Evolutionary conservation across 1,140 invertebrate species (phyloP).

Genomic region (Heliothis virescens): DNA sequence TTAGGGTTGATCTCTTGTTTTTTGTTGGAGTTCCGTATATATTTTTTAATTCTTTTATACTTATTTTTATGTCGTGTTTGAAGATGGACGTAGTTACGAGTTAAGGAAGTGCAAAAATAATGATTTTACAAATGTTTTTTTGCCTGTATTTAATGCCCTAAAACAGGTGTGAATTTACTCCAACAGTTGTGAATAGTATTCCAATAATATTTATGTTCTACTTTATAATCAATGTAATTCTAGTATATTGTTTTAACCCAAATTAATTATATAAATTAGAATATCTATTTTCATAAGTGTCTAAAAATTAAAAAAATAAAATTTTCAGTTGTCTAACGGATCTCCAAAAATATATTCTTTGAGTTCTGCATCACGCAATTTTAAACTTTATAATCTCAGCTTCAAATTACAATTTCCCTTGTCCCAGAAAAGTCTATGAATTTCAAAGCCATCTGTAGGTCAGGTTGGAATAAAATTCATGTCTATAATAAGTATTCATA

Average conservation of each 20-base stretch:
- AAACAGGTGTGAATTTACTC: no score
- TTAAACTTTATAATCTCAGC: constrained; percentile 1
- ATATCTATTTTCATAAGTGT: background rate
- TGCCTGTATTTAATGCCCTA: no score
- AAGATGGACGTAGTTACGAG: background rate
- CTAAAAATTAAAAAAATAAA: background rate
- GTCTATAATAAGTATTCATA: background rate
- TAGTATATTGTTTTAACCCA: no score
- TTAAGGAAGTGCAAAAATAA: background rate
- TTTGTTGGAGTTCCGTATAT: constrained; percentile 7
- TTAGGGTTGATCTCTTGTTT: constrained; percentile 10
- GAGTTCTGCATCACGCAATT: background rate
- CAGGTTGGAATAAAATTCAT: background rate
- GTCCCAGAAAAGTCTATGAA: constrained; percentile 15
- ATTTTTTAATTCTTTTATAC: no score
- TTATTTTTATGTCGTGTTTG: background rate
- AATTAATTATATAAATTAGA: no score
- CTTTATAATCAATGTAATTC: no score
- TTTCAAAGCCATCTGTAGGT: constrained; percentile 22
- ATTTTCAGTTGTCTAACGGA: constrained; percentile 2
- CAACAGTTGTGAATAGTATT: no score
- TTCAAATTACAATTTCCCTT: background rate
- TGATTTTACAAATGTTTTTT: no score
- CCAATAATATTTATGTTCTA: no score
- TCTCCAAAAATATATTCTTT: constrained; percentile 33